Percentiles rank a stretch among this genome's conserved stretches.
phyloP scores from a whole-genome alignment of 2,113 vertebrate genomes.

The Sialia sialis region DNA sequence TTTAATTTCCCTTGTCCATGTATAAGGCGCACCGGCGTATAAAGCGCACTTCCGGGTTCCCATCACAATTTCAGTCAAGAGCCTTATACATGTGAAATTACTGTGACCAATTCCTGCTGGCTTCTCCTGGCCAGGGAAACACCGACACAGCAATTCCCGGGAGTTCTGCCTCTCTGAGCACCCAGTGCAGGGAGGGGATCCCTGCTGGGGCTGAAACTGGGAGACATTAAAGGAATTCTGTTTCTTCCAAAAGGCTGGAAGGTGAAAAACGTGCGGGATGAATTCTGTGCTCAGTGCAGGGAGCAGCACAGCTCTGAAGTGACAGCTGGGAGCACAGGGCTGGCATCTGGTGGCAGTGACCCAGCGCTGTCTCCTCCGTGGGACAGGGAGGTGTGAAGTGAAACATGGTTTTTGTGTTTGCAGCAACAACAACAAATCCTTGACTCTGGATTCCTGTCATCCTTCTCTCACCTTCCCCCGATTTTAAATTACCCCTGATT shows the following conservation, averaged over 20 bases:
- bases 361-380: background rate
- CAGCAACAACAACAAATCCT: background rate
- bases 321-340: background rate
- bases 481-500: slow-evolving; percentile 63
- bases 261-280: background rate
- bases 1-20: no score
- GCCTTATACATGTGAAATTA: no score
- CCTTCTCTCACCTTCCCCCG: slow-evolving; percentile 58
- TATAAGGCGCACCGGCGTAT: no score
- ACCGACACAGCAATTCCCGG: background rate
- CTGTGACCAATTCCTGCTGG: background rate
- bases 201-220: background rate
- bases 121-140: background rate
- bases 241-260: background rate
- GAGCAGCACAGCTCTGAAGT: background rate
- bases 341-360: slow-evolving; percentile 8
- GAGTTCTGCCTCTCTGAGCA: background rate
- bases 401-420: background rate
- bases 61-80: no score
- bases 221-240: background rate
- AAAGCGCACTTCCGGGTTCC: no score
- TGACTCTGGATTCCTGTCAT: background rate
- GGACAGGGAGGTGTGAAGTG: background rate
- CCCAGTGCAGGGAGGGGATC: background rate
- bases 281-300: background rate